Evolutionary conservation across 2,113 vertebrate species (phyloP).

Genomic region (Cyanoliseus patagonus): DNA sequence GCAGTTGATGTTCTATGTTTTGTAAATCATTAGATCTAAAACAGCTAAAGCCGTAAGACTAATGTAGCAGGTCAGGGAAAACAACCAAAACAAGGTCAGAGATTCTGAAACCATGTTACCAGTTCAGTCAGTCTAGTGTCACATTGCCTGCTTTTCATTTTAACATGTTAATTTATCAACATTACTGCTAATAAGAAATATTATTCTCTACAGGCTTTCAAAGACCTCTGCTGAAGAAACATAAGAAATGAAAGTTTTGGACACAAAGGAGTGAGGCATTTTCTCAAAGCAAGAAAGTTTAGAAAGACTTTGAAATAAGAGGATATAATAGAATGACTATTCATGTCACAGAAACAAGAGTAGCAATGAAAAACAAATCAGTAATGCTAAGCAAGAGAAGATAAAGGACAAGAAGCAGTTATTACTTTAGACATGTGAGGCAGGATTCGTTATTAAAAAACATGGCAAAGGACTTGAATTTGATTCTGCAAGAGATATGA

Average conservation of each 20-base stretch:
- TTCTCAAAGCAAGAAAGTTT: neutral
- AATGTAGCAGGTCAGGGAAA: conserved; percentile 2
- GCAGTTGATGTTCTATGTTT: neutral
- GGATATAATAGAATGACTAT: neutral
- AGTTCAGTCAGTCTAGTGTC: neutral
- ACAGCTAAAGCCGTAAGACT: neutral
- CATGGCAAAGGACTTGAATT: neutral
- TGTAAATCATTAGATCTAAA: neutral
- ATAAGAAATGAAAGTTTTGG: neutral
- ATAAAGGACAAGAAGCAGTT: neutral
- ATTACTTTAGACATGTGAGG: neutral
- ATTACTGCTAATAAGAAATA: neutral
- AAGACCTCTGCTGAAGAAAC: neutral
- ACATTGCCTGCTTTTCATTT: neutral
- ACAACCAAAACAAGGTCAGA: neutral
- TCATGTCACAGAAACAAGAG: neutral
- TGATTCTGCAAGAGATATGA: neutral
- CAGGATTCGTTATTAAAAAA: neutral
- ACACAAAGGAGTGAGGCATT: neutral
- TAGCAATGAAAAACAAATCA: neutral
- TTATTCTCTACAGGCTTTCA: neutral
- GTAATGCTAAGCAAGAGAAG: neutral
- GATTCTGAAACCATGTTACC: neutral
- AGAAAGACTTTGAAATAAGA: neutral
- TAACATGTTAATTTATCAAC: neutral